These are phyloP conservation scores for Raja brachyura DNA, from an alignment of 2,113 vertebrate species.

Conservation along the genomic window DNA sequence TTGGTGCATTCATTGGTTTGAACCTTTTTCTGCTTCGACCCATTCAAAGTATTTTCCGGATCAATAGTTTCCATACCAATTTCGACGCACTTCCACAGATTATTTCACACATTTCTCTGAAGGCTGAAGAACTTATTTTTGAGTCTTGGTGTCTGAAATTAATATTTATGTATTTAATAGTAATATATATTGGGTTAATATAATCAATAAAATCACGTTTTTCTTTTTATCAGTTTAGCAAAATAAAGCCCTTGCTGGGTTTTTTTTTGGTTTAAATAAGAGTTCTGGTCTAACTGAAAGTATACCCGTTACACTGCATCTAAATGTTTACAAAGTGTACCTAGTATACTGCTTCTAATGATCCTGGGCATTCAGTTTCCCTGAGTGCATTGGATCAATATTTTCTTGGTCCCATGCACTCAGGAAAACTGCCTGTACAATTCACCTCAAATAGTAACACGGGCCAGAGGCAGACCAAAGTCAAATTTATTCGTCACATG, in stretches of 20 bases:
- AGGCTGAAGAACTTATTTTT: neutral
- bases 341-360: too few relatives aligned
- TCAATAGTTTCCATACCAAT: neutral
- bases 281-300: neutral
- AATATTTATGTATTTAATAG: too few relatives aligned
- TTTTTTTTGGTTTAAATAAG: neutral
- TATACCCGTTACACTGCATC: neutral
- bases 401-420: neutral
- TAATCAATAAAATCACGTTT: neutral
- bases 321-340: neutral
- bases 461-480: too few relatives aligned
- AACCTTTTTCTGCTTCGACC: neutral
- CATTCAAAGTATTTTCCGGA: neutral
- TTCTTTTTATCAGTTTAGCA: neutral
- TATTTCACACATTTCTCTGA: neutral
- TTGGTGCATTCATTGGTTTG: neutral
- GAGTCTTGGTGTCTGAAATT: neutral
- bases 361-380: too few relatives aligned
- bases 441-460: neutral
- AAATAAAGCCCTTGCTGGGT: neutral
- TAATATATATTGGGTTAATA: too few relatives aligned
- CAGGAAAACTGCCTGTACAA: neutral
- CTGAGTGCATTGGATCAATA: neutral
- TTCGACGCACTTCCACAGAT: neutral
- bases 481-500: too few relatives aligned